Percentiles rank a stretch among this genome's conserved stretches.
Evolutionary conservation across 2,888 invertebrate species (phyloP).

Genomic region (Lycaena phlaeas): DNA sequence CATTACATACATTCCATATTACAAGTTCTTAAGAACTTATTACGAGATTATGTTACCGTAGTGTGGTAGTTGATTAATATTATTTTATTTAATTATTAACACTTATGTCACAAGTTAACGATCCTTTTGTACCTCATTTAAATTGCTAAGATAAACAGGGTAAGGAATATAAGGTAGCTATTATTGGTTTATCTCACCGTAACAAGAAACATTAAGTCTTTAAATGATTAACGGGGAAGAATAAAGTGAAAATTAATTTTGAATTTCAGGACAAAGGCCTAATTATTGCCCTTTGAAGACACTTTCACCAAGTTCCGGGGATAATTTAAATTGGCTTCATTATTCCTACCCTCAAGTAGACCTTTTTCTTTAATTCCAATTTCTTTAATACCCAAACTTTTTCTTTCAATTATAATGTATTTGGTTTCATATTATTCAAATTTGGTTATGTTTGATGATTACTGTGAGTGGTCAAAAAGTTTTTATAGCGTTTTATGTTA

Average conservation of each 20-base stretch:
- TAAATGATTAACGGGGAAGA: conserved; percentile 28
- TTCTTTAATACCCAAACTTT: conserved; percentile 11
- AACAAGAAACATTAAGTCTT: conserved; percentile 3
- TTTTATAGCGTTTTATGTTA: too few species aligned
- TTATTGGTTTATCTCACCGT: conserved; percentile 6
- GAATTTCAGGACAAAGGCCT: conserved; percentile 41
- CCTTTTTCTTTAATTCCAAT: conserved; percentile 18
- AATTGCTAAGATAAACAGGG: not conserved
- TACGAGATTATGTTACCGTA: too few species aligned
- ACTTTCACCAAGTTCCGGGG: conserved; percentile 31
- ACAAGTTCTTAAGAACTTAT: too few species aligned
- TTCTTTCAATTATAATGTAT: not conserved
- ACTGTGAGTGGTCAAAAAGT: too few species aligned
- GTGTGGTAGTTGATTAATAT: too few species aligned
- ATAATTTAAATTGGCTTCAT: conserved; percentile 44
- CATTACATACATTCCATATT: too few species aligned
- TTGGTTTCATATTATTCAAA: not conserved
- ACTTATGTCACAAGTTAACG: too few species aligned
- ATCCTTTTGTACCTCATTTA: too few species aligned
- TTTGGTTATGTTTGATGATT: too few species aligned
- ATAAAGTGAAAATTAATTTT: conserved; percentile 30
- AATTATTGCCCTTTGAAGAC: conserved; percentile 49
- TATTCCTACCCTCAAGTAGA: conserved; percentile 22
- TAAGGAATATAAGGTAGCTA: not conserved
- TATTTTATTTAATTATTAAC: too few species aligned